Conservation (phyloP, 1,140 invertebrate species). For the Drosophila albomicans region DNA sequence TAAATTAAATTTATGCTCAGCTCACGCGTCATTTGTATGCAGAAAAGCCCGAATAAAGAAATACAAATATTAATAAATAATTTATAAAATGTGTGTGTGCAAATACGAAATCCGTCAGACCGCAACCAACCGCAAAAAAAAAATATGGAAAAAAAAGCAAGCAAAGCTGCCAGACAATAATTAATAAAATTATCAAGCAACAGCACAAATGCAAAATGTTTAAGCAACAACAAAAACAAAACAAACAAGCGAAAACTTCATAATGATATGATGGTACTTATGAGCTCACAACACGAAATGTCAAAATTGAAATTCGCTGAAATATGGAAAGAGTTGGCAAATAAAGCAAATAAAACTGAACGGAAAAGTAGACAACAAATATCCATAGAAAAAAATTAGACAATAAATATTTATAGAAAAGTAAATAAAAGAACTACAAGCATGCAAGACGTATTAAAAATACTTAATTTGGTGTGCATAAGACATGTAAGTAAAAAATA, state of each 20-base stretch:
- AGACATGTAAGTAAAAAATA: too few relatives aligned
- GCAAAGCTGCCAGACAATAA: conserved; percentile 13
- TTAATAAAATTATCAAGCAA: conserved; percentile 18
- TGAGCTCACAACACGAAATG: conserved; percentile 11
- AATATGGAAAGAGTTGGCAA: not conserved
- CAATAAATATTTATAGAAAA: not conserved
- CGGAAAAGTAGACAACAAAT: not conserved
- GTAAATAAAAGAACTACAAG: not conserved
- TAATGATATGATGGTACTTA: conserved; percentile 11
- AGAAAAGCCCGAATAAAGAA: not conserved
- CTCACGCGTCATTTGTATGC: conserved; percentile 25
- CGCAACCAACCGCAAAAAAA: conserved; percentile 22
- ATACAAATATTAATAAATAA: conserved; percentile 35
- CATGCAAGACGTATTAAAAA: not conserved
- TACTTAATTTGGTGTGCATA: too few relatives aligned
- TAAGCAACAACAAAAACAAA: conserved; percentile 2
- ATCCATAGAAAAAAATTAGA: not conserved
- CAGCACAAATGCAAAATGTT: conserved; percentile 17
- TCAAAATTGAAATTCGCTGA: not conserved
- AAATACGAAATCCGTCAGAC: conserved; percentile 33
- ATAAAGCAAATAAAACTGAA: not conserved
- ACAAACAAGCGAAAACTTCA: not conserved
- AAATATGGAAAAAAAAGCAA: not conserved
- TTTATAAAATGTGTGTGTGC: conserved; percentile 27
- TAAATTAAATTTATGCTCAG: conserved; percentile 19